phyloP scores from a whole-genome alignment of 2,888 invertebrate species.

The Desoria tigrina region DNA sequence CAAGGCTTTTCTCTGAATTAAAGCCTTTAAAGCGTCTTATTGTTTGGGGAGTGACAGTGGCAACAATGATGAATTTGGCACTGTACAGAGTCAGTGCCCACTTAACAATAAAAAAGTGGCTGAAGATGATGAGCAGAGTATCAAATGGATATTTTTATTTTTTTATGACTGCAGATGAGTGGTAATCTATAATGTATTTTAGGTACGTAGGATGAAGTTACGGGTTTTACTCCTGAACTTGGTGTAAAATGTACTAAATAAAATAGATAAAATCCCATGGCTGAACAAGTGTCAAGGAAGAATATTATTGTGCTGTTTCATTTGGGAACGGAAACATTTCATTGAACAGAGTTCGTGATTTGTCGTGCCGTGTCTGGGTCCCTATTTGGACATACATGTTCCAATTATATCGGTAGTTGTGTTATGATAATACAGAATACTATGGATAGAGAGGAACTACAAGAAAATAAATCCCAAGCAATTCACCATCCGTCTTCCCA shows the following conservation, averaged over 20 bases:
- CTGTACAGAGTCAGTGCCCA: too few species aligned
- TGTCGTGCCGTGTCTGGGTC: slow-evolving; percentile 17
- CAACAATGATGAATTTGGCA: too few species aligned
- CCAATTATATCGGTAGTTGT: slow-evolving; percentile 15
- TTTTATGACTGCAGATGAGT: too few species aligned
- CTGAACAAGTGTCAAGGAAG: too few species aligned
- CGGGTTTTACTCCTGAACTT: too few species aligned
- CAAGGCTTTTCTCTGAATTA: slow-evolving; percentile 2
- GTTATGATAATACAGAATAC: slow-evolving; percentile 3
- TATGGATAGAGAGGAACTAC: not conserved
- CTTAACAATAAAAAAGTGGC: too few species aligned
- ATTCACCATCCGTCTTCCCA: not conserved
- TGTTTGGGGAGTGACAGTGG: slow-evolving; percentile 3
- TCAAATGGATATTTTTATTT: too few species aligned
- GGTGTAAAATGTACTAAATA: too few species aligned
- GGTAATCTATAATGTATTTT: too few species aligned
- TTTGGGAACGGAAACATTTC: slow-evolving; percentile 3
- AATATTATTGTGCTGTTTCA: slow-evolving; percentile 10
- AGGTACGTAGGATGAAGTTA: not conserved
- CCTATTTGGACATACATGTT: slow-evolving; percentile 19
- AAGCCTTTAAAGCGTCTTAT: not conserved
- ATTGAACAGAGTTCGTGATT: slow-evolving; percentile 17
- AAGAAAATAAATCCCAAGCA: not conserved
- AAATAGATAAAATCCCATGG: too few species aligned
- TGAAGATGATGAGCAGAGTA: too few species aligned